These are phyloP conservation scores for Solenodon paradoxus DNA, from an alignment of 2,113 vertebrate species.

Conservation along the genomic window DNA sequence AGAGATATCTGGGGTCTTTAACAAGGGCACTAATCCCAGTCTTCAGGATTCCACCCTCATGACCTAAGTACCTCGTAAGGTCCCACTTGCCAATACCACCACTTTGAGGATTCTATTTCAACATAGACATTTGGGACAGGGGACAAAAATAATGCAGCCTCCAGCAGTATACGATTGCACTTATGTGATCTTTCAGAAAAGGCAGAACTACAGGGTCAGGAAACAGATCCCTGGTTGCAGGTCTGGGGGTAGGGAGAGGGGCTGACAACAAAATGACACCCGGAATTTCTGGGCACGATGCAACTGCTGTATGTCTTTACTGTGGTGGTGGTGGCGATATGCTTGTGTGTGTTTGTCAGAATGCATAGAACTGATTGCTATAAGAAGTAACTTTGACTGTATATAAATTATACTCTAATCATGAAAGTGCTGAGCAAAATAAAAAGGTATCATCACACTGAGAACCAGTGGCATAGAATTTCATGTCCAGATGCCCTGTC, in stretches of 20 bases:
- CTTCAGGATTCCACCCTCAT: background rate
- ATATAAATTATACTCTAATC: background rate
- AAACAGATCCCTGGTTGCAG: background rate
- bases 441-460: too few species aligned
- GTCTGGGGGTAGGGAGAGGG: background rate
- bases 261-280: background rate
- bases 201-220: background rate
- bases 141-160: too few species aligned
- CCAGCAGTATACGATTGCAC: background rate
- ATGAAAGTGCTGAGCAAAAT: too few species aligned
- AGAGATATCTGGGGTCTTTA: background rate
- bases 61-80: background rate
- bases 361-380: background rate
- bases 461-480: background rate
- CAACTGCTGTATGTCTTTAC: background rate
- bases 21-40: background rate
- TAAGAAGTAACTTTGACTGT: background rate
- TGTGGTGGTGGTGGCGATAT: background rate
- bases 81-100: background rate
- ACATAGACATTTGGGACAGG: background rate
- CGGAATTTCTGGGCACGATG: background rate
- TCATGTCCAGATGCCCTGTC: background rate
- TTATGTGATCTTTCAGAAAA: background rate
- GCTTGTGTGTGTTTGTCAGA: background rate
- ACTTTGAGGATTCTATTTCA: background rate